A percentile compares a stretch with the other conserved stretches of the same genome.
phyloP scores from a whole-genome alignment of 2,888 invertebrate species.

The Oligia latruncula region DNA sequence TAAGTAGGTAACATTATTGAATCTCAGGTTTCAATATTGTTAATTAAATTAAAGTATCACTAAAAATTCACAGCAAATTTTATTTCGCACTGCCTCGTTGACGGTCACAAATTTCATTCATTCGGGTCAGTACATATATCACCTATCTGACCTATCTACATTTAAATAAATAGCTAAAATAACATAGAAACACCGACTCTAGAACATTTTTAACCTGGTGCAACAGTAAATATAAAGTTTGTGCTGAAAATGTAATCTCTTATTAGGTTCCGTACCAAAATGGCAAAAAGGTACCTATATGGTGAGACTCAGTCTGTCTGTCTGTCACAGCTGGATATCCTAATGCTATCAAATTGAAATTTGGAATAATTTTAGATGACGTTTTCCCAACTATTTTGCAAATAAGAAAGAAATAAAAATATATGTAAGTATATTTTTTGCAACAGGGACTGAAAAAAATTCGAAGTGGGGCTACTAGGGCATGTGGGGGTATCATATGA shows the following conservation, averaged over 20 bases:
- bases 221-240: slow-evolving; percentile 8
- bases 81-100: slow-evolving; percentile 33
- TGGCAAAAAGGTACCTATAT: too few species aligned
- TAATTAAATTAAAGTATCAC: background rate
- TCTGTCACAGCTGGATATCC: too few species aligned
- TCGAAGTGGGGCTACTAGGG: too few species aligned
- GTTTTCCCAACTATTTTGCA: too few species aligned
- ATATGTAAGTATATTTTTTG: too few species aligned
- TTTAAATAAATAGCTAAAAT: slow-evolving; percentile 9
- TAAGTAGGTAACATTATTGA: background rate
- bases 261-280: background rate
- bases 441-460: too few species aligned
- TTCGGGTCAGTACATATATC: background rate
- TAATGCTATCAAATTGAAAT: too few species aligned
- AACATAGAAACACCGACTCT: slow-evolving; percentile 23
- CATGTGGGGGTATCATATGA: too few species aligned
- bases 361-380: too few species aligned
- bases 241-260: slow-evolving; percentile 3
- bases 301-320: too few species aligned
- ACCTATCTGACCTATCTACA: background rate
- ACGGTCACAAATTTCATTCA: slow-evolving; percentile 18
- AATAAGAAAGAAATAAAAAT: too few species aligned
- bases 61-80: slow-evolving; percentile 19
- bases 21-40: too few species aligned
- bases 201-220: background rate